Evolutionary conservation across 2,888 invertebrate genomes (phyloP).

Genomic region (Leptinotarsa peninsularis): DNA sequence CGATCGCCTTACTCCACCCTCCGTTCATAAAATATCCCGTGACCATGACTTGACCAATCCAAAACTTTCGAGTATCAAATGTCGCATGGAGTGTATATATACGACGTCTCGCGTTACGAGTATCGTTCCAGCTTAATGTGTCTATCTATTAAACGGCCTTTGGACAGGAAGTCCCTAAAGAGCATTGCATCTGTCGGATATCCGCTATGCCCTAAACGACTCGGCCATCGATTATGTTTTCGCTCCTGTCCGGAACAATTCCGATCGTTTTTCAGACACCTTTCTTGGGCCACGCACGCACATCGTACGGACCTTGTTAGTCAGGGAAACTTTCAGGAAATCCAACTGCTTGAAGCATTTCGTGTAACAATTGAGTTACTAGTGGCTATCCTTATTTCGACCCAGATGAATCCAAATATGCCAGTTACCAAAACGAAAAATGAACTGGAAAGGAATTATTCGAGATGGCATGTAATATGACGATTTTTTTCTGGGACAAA

Average conservation of each 20-base stretch:
- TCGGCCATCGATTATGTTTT: slow-evolving; percentile 54
- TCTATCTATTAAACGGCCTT: slow-evolving; percentile 51
- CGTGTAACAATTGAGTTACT: no score
- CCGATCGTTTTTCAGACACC: slow-evolving; percentile 24
- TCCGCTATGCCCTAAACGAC: slow-evolving; percentile 54
- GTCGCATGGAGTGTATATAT: slow-evolving; percentile 37
- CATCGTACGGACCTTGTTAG: slow-evolving; percentile 4
- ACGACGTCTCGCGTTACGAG: slow-evolving; percentile 34
- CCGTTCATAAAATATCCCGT: not conserved
- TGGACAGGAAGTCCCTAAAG: slow-evolving; percentile 54
- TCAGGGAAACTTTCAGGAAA: not conserved
- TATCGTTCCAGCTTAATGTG: slow-evolving; percentile 47
- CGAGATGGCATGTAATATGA: no score
- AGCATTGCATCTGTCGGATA: slow-evolving; percentile 53
- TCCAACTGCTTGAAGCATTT: not conserved
- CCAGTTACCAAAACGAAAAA: no score
- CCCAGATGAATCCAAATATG: no score
- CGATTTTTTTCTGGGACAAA: no score
- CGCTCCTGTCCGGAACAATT: slow-evolving; percentile 34
- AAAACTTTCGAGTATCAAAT: slow-evolving; percentile 19
- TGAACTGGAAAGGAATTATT: no score
- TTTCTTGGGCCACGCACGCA: slow-evolving; percentile 19
- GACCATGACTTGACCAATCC: not conserved
- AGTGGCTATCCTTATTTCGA: no score
- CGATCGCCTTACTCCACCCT: not conserved